Evolutionary conservation across 2,888 invertebrate species (phyloP).

Genomic region (Acanthosepion lycidas): DNA sequence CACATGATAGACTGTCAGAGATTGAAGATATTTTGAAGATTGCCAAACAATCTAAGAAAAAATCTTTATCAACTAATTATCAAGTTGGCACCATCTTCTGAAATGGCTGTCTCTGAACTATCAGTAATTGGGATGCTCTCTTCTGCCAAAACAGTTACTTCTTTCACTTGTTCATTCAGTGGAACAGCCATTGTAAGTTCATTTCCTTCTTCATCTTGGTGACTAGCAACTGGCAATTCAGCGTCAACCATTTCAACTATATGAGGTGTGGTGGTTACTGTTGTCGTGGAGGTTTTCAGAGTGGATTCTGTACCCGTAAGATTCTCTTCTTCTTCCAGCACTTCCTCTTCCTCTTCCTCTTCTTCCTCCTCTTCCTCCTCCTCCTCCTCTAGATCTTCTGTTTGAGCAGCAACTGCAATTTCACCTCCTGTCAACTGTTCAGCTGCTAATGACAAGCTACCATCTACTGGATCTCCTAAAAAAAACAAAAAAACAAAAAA

Average conservation of each 20-base stretch:
- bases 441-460: neutral
- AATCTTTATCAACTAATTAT: neutral
- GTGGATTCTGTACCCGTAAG: neutral
- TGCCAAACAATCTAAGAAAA: neutral
- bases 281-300: neutral
- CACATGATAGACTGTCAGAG: neutral
- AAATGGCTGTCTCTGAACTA: neutral
- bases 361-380: neutral
- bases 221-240: neutral
- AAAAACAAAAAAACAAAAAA: neutral
- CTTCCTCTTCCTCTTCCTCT: neutral
- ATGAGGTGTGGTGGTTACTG: neutral
- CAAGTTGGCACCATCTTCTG: neutral
- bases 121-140: neutral
- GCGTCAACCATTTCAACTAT: neutral
- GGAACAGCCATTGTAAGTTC: neutral
- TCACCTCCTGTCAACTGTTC: neutral
- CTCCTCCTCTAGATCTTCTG: neutral
- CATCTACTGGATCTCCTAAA: neutral
- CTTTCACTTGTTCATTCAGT: neutral
- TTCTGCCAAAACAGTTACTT: neutral
- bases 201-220: neutral
- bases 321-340: neutral
- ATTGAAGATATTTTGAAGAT: neutral
- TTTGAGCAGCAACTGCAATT: slow-evolving; percentile 36